Base-by-base conservation (phyloP, 2,888 invertebrate genomes). In the Bruchidius siliquastri region DNA sequence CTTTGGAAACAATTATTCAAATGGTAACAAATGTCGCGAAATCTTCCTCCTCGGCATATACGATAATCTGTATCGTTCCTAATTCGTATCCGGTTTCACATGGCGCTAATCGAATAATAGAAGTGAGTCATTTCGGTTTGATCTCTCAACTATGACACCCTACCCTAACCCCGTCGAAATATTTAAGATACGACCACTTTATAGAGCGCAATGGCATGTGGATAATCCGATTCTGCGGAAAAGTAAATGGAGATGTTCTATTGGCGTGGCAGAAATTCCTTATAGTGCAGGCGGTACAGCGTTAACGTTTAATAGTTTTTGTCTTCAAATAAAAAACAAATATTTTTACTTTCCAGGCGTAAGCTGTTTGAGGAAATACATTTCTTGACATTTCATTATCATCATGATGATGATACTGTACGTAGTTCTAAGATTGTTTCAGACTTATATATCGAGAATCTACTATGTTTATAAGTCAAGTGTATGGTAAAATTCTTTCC, bases 61-160 rank as follows among this genome's bases (percentile, higher is more conserved):
- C 49, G 49, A 49, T 49, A 72, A 74, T 74, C 49, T 68, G 72
- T 49, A 70, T 74, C 72, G 68, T 69, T 68, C 71, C 70, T 72
- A 72, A 73, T 73, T 75, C 76, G 74, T 76, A 74, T 77, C 76
- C 30, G 73, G 75, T 77, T 76, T 69, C 76, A 71, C 67, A 18
- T 26, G 73, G 49, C 49, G 71, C 75, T 78, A 77, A 78, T 77
- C 76, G 71, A 78, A 78, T 78, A 75, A 78, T 75, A 69, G 72
- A 71, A 78, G 76, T 77, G 77, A 77, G 49, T 49, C 49, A 49
- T 13, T 49, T 73, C 73, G 76, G 74, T 77, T 77, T 77, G 77
- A 77, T 77, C 77, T 75, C 72, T 75, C 77, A 71, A 72, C 77
- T 77, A 76, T 77, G 77, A 77, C 77, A 77, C 77, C 77, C 77